A percentile compares a stretch with the other conserved stretches of the same genome.
Evolutionary conservation across 2,113 vertebrate genomes (phyloP).

Genomic region (Myxocyprinus asiaticus): DNA sequence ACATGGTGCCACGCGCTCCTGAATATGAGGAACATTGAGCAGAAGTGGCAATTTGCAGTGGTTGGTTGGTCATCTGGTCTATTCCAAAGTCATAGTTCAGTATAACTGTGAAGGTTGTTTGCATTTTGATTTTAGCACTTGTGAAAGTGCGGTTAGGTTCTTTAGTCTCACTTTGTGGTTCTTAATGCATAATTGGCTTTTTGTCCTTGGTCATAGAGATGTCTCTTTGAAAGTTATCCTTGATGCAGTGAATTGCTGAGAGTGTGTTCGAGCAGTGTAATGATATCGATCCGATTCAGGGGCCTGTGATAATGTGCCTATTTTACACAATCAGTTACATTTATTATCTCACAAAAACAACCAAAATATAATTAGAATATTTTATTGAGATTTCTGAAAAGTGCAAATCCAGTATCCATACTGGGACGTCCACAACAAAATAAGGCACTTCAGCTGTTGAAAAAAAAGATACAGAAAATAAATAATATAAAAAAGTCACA

Average conservation of each 20-base stretch:
- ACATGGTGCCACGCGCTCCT: too few species aligned
- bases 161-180: neutral
- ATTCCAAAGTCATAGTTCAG: neutral
- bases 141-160: constrained; percentile 13
- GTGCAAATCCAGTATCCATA: too few species aligned
- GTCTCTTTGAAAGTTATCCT: constrained; percentile 24
- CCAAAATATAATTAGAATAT: too few species aligned
- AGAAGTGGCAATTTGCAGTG: neutral
- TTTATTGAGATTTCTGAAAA: too few species aligned
- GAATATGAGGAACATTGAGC: neutral
- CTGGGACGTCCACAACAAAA: too few species aligned
- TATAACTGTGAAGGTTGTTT: neutral
- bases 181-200: constrained; percentile 17
- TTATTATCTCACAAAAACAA: too few species aligned
- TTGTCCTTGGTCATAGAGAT: constrained; percentile 24
- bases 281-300: too few species aligned
- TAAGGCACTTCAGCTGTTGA: too few species aligned
- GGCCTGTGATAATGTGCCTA: too few species aligned
- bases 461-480: too few species aligned
- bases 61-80: neutral
- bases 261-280: neutral
- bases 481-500: too few species aligned
- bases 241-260: constrained; percentile 19
- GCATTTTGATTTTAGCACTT: constrained; percentile 8
- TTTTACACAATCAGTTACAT: neutral